Conservation (phyloP, 1,140 invertebrate genomes). For the Himalopsyche phryganea region DNA sequence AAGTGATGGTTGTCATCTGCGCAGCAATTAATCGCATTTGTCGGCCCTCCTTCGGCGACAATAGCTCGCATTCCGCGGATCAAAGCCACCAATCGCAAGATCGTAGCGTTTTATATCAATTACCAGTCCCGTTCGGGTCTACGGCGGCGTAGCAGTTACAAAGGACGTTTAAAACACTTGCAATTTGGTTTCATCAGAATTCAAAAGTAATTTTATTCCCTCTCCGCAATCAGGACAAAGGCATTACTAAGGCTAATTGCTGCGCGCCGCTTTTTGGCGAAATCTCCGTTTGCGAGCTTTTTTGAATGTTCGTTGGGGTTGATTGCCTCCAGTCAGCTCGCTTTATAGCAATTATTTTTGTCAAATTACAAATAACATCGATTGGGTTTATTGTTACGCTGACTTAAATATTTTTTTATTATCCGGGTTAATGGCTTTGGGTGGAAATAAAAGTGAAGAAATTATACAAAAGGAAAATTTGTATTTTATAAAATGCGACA, state of each 20-base stretch:
- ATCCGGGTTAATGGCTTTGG: too few species aligned
- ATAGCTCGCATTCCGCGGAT: slow-evolving; percentile 16
- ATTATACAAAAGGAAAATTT: too few species aligned
- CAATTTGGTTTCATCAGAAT: slow-evolving; percentile 30
- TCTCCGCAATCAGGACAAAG: slow-evolving; percentile 23
- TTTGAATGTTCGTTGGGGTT: slow-evolving; percentile 5
- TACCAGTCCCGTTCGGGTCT: slow-evolving; percentile 4
- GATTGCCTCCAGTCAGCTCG: not conserved
- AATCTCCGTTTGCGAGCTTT: slow-evolving; percentile 10
- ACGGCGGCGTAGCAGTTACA: slow-evolving; percentile 5
- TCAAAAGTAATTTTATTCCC: slow-evolving; percentile 29
- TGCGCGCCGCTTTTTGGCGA: slow-evolving; percentile 7
- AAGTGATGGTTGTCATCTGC: slow-evolving; percentile 22
- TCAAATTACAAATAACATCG: too few species aligned
- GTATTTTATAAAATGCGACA: too few species aligned
- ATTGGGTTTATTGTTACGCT: too few species aligned
- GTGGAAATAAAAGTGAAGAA: too few species aligned
- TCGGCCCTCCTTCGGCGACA: slow-evolving; percentile 16
- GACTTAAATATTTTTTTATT: too few species aligned
- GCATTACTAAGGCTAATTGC: slow-evolving; percentile 25
- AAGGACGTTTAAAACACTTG: slow-evolving; percentile 31
- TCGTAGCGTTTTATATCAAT: slow-evolving; percentile 18
- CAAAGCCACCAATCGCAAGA: slow-evolving; percentile 11
- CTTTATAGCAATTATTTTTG: too few species aligned
- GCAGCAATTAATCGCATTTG: slow-evolving; percentile 30